Base-by-base conservation (phyloP, 2,113 vertebrate genomes). In the Propithecus coquereli region DNA sequence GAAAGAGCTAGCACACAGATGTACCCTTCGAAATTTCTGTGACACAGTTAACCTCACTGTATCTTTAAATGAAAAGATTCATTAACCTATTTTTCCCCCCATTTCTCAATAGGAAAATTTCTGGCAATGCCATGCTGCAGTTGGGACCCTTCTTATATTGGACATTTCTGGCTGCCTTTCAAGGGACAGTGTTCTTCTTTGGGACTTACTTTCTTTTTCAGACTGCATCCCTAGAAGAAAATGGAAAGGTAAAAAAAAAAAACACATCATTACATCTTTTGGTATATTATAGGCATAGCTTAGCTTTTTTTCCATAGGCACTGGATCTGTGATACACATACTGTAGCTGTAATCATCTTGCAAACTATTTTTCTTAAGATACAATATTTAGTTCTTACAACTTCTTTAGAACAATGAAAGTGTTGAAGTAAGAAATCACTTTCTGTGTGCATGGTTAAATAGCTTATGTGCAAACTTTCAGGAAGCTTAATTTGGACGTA, bases 151-250 rank as follows among this genome's bases (percentile, higher is more conserved):
- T 99, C 98, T 97, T 99, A 74, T 99, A 99, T 97, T 99, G 99
- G 99, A 99, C 99, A 37, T 97, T 99, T 30, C 98, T 99, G 88
- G 99, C 99, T 73, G 92, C 99, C 89, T 99, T 99, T 97, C 99
- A 99, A 95, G 99, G 99, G 76, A 98, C 99, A 0, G 98, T 99
- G 82, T 99, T 99, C 98, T 99, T 99, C 98, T 99, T 99, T 97
- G 99, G 99, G 11, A 99, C 99, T 97, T 99, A 99, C 43, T 99
- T 97, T 97, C 98, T 99, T 96, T 99, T 99, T 96, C 98, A 99
- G 86, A 99, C 99, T 90, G 98, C 99, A 1, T 99, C 99, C 0
- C 96, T 99, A 95, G 99, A 99, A 97, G 99, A 99, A 63, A 99
- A 99, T 1, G 99, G 99, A 97, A 99, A 99, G 99, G 99, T 99